Conservation (phyloP, 2,888 invertebrate species). For the Xanthostigma xanthostigma region DNA sequence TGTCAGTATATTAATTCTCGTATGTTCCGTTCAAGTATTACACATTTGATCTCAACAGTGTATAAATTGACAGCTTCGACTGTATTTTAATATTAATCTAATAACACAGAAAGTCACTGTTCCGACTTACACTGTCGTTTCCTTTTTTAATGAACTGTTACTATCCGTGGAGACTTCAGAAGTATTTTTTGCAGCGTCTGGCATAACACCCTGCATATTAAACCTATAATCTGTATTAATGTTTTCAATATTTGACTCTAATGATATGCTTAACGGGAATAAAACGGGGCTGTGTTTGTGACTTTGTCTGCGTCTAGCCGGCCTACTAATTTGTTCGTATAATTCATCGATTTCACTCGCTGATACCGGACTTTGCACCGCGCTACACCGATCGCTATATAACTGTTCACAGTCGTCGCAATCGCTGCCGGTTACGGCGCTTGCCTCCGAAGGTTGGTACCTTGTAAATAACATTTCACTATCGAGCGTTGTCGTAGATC, state of each 20-base stretch:
- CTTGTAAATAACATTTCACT: conserved; percentile 12
- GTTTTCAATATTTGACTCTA: conserved; percentile 3
- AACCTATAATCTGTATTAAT: conserved; percentile 4
- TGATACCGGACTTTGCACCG: conserved; percentile 25
- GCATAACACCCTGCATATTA: conserved; percentile 4
- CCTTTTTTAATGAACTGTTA: neutral
- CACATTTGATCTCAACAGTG: no score
- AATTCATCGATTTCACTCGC: conserved; percentile 49
- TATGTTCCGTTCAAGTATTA: no score
- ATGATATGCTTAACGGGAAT: conserved; percentile 5
- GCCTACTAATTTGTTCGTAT: conserved; percentile 49
- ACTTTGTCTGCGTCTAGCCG: neutral
- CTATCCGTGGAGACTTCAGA: neutral
- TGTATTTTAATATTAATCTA: no score
- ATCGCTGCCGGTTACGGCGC: conserved; percentile 20
- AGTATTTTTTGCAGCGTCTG: neutral
- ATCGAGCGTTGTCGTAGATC: conserved; percentile 4
- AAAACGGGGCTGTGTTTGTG: neutral
- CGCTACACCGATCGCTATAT: conserved; percentile 38
- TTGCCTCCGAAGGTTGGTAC: conserved; percentile 28
- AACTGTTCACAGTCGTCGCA: conserved; percentile 32
- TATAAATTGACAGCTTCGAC: no score
- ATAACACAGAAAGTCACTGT: no score
- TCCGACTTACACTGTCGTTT: conserved; percentile 1
- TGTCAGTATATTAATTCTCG: no score